Evolutionary conservation across 1,140 invertebrate genomes (phyloP), one percentile per base, ranked within the genome.

Genomic region (Bombus consobrinus): DNA sequence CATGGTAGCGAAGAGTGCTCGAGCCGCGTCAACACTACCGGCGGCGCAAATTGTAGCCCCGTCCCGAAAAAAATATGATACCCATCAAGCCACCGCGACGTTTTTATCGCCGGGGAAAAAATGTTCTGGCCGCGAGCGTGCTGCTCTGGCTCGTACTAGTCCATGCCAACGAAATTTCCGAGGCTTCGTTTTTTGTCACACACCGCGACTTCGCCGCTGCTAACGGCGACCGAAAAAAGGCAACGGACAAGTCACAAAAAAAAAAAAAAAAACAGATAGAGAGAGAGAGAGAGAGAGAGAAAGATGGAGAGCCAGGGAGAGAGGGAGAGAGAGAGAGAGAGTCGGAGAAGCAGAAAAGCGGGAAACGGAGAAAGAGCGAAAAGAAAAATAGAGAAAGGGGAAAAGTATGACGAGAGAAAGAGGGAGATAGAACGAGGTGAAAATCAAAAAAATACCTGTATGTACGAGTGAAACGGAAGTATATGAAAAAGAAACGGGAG

Each of bases 101-200:
- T 91, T 91, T 91, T 91, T 88, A 90, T 91, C 89, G 81, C 82
- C 81, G 83, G 59, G 66, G 74, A 84, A 90, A 90, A 90, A 90
- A 90, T 84, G 59, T 81, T 80, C 81, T n/a, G 66, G 37, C 79
- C 83, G 75, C 43, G 39, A 62, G 64, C n/a, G 57, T 78, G 75
- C 53, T 64, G 43, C 43, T 53, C 59, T 15, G 28, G 25, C 53
- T 76, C 59, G 32, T 25, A 43, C 66, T 62, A n/a, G 37, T 39
- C 64, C 53, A 28, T 37, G 72, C 57, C 68, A 87, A 86, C 84
- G 76, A 85, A 87, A 83, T 91, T 90, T 91, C 66, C 81, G 71
- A 53, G 62, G 74, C 74, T 83, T 91, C 90, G 87, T 91, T 91
- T 91, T 88, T 90, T 77, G 84, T 88, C 90, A 88, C 84, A 72